Base-by-base conservation (phyloP, 2,888 invertebrate genomes). In the Parnassius smintheus region DNA sequence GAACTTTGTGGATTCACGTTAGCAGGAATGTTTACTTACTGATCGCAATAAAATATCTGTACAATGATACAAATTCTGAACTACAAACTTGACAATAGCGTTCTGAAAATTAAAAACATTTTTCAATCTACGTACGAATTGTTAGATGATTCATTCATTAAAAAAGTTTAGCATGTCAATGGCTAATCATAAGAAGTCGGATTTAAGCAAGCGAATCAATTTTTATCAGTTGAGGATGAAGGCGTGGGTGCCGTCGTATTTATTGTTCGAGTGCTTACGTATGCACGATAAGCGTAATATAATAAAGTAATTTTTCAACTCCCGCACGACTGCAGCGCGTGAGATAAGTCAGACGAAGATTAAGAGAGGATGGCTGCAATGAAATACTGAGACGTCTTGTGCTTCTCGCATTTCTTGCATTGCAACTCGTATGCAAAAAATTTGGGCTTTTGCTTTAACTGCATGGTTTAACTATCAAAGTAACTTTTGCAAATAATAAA, bases 221-320 rank as follows among this genome's bases (percentile, higher is more conserved):
- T 42, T 55, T 55, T 54, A 59, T 56, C 55, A 25, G 35, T 13
- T 51, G 51, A 45, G 48, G 45, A 45, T 45, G 22, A 18, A 41
- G 4, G 35, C 51, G 59, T 63, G 55, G 59, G 56, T 48, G 59
- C 52, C 35, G 52, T 54, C 48, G 25, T 12, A 56, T 64, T 45
- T 52, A 56, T 61, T 52, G 51, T 57, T 48, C 35, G 42, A 49
- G 50, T 18, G 60, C 59, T 59, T 46, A 56, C 59, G 56, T 22
- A 55, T 49, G 35, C 51, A 25, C 48, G 56, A 60, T 64, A 60
- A 64, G 56, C 50, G 46, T 60, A 44, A 59, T 53, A 46, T 58
- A 62, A 59, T 64, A 59, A 64, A 64, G 64, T 25, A 25, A 60
- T 64, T 60, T 42, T 53, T 56, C 49, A 60, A 51, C 64, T 53